These are phyloP conservation scores for Trematomus loennbergii DNA, from an alignment of 2,113 vertebrate species.

Conservation along the genomic window DNA sequence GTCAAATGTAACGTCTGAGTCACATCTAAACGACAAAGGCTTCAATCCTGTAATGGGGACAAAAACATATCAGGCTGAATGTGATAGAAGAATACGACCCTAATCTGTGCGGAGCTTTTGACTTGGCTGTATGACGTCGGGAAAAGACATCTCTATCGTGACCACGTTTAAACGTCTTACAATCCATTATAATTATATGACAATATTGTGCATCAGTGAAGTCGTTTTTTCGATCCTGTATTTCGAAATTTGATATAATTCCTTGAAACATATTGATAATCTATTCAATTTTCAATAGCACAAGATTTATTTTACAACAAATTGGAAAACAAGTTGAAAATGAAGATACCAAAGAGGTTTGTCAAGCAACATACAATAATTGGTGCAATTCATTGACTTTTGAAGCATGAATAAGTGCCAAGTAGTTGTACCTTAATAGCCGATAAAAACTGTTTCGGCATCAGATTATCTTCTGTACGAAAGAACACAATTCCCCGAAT, in stretches of 20 bases:
- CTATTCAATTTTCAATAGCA: too few relatives aligned
- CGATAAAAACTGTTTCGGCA: background rate
- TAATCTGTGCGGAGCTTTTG: background rate
- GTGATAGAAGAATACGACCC: conserved; percentile 2
- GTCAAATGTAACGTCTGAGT: conserved; percentile 7
- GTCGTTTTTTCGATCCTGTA: too few relatives aligned
- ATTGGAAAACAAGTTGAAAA: too few relatives aligned
- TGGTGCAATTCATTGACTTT: background rate
- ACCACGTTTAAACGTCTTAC: too few relatives aligned
- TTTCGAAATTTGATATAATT: too few relatives aligned
- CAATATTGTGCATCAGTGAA: too few relatives aligned
- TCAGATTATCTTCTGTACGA: background rate
- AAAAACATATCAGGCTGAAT: background rate
- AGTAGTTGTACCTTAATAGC: background rate
- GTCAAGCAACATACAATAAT: background rate
- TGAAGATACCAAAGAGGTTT: background rate
- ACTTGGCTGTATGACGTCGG: background rate
- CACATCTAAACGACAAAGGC: background rate
- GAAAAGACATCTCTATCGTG: background rate
- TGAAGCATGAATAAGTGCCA: background rate
- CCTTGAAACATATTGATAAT: too few relatives aligned
- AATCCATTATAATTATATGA: too few relatives aligned
- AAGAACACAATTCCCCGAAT: too few relatives aligned
- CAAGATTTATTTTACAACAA: too few relatives aligned
- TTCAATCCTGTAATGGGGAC: background rate